Conservation (phyloP, 1,140 invertebrate species). For the Drosophila repleta region DNA sequence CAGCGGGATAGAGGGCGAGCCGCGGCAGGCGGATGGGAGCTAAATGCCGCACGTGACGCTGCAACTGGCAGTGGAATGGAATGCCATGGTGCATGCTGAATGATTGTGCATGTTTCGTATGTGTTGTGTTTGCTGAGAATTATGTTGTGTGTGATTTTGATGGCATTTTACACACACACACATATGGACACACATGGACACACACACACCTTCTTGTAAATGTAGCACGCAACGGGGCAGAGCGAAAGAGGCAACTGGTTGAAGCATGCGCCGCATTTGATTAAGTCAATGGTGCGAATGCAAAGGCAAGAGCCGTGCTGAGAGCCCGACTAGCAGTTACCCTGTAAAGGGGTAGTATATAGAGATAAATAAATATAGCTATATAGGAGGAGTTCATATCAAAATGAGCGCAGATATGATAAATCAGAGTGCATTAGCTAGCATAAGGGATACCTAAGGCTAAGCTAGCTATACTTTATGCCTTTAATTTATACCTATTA, state of each 20-base stretch:
- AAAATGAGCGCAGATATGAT: too few species aligned
- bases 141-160: conserved; percentile 60
- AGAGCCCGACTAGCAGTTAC: neutral
- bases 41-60: conserved; percentile 56
- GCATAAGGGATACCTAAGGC: too few species aligned
- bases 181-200: conserved; percentile 1
- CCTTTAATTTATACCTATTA: too few species aligned
- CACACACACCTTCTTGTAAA: conserved; percentile 35
- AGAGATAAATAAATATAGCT: too few species aligned
- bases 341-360: conserved; percentile 9
- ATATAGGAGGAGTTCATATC: too few species aligned
- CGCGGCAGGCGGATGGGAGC: neutral
- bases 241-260: neutral
- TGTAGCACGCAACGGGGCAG: conserved; percentile 30
- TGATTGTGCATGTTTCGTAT: conserved; percentile 54
- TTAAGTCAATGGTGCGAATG: conserved; percentile 20
- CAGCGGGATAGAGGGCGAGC: conserved; percentile 26
- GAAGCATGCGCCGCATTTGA: conserved; percentile 20
- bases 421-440: too few species aligned
- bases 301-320: neutral
- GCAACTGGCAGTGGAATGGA: conserved; percentile 55
- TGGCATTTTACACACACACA: conserved; percentile 51
- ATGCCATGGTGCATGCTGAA: conserved; percentile 55
- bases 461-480: too few species aligned
- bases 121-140: conserved; percentile 28